Conservation (phyloP, 2,113 vertebrate species). For the Corythornis cristatus region DNA sequence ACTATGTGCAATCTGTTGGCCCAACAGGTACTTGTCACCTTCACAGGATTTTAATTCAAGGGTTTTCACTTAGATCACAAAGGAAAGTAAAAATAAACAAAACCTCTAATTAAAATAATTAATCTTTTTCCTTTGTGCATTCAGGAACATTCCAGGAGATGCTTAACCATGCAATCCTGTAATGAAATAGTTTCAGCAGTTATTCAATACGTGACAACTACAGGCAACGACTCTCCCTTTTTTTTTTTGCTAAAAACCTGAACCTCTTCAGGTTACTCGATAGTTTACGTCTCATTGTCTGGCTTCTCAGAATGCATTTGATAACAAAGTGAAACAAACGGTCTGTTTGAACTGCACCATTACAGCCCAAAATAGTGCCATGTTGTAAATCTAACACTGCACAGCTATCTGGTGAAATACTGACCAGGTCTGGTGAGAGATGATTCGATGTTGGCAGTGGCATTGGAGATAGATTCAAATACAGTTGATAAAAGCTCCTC, state of each 20-base stretch:
- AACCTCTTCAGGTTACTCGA: background rate
- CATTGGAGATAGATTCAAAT: constrained; percentile 64
- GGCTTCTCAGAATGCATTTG: background rate
- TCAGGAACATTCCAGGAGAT: background rate
- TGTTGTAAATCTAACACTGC: background rate
- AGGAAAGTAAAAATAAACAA: background rate
- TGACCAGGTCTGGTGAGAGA: constrained; percentile 57
- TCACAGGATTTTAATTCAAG: background rate
- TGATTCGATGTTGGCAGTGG: background rate
- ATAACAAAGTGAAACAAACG: background rate
- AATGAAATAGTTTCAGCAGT: background rate
- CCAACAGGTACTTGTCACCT: background rate
- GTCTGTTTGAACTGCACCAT: background rate
- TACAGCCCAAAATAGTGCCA: background rate
- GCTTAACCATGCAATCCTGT: background rate
- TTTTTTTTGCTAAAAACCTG: background rate
- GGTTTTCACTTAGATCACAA: background rate
- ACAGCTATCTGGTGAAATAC: background rate
- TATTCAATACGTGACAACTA: background rate
- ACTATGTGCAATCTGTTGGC: background rate
- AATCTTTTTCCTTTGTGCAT: background rate
- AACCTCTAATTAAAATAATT: background rate
- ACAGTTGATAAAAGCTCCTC: constrained; percentile 71
- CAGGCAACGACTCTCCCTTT: background rate
- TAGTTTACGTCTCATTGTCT: background rate